Base-by-base conservation (phyloP, 2,797 vertebrate species). In the Emys orbicularis region DNA sequence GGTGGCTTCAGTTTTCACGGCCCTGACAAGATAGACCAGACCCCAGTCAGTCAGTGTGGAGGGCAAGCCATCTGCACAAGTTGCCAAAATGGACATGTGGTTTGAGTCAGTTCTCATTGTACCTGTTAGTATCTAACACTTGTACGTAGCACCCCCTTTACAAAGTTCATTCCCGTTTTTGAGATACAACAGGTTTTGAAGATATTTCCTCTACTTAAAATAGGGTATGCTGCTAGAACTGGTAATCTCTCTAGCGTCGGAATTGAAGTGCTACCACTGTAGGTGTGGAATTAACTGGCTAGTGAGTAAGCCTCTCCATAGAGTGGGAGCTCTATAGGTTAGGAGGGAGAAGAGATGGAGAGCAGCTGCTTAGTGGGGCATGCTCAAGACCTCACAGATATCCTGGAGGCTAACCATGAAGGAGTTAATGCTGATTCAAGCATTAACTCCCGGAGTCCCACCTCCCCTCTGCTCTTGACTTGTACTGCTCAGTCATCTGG, bases 401-500 rank as follows among this genome's bases (percentile, higher is more conserved):
- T 21, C 9, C 65, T 0, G 0, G 54, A 72, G n/a, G 1, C n/a
- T 18, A 27, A 3, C 0, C 0, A 52, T 29, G 50, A 72, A 8
- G 31, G 13, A 77, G 29, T n/a, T 4, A 59, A 16, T 83, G 41
- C 13, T 91, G 12, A 79, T 79, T 80, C 80, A 84, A 29, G 3
- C 12, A 12, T 86, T 54, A 25, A 0, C 0, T 65, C 74, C 56
- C 4, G 3, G 74, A 77, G 44, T 21, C 5, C 21, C 31, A 18
- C 0, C 11, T 93, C 23, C 23, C 34, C 83, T 77, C 31, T 54
- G 53, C 53, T 0, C n/a, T 68, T 37, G 65, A 68, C 65, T 21
- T 68, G 65, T n/a, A 16, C 61, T 37, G n/a, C 34, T 65, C 61
- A 0, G 19, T 50, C 8, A 19, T 53, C 37, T 41, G 31, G 47